phyloP scores from a whole-genome alignment of 2,113 vertebrate genomes.

The Phalacrocorax aristotelis region DNA sequence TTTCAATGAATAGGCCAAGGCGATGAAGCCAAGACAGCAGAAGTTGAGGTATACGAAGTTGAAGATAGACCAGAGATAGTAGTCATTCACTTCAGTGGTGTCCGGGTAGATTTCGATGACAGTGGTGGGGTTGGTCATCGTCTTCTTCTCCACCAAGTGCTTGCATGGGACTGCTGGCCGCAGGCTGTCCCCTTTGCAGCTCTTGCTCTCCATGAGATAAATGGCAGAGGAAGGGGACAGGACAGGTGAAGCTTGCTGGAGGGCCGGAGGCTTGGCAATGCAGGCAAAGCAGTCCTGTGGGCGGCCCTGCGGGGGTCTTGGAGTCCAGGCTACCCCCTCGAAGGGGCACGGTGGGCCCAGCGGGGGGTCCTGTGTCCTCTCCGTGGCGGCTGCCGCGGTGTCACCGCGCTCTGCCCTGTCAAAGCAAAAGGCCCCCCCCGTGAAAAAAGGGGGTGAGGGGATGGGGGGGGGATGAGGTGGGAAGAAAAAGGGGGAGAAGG shows the following conservation, averaged over 20 bases:
- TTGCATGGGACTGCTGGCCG: slow-evolving; percentile 69
- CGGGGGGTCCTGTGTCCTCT: slow-evolving; percentile 76
- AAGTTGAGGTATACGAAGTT: slow-evolving; percentile 88
- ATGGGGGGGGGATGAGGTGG: not conserved
- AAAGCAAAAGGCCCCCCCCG: not conserved
- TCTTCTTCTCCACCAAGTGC: slow-evolving; percentile 78
- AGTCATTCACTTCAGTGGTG: slow-evolving; percentile 80
- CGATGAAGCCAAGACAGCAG: slow-evolving; percentile 84
- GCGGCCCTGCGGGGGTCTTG: slow-evolving; percentile 58
- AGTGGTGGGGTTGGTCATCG: slow-evolving; percentile 72
- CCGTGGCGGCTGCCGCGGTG: slow-evolving; percentile 72
- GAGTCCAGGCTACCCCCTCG: slow-evolving; percentile 77
- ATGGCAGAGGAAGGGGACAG: slow-evolving; percentile 68
- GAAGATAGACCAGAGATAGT: slow-evolving; percentile 86
- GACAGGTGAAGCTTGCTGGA: slow-evolving; percentile 54
- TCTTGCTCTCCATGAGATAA: slow-evolving; percentile 78
- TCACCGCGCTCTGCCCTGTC: slow-evolving; percentile 41
- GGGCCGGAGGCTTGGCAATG: slow-evolving; percentile 72
- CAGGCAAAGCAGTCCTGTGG: slow-evolving; percentile 76
- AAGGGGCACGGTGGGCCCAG: slow-evolving; percentile 67
- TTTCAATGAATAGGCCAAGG: slow-evolving; percentile 82
- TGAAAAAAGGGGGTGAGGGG: not conserved
- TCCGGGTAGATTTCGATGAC: slow-evolving; percentile 80
- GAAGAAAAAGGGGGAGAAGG: not conserved
- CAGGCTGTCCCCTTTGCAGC: slow-evolving; percentile 76